Evolutionary conservation across 2,888 invertebrate species (phyloP), one percentile per base, ranked within the genome.

Genomic region (Aporophyla nigra): DNA sequence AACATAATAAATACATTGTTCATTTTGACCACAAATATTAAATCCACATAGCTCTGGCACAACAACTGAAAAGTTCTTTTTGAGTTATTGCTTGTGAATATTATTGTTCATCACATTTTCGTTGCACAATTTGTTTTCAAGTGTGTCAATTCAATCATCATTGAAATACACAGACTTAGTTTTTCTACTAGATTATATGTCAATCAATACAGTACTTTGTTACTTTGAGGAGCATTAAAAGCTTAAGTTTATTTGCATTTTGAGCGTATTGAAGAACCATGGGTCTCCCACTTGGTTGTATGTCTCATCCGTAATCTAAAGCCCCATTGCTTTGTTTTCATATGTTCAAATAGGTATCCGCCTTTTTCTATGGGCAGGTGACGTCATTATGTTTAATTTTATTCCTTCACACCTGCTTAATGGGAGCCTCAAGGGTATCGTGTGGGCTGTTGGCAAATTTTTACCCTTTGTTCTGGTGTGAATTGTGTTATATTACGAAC

Each of bases 381-480:
- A 73, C 46, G 67, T 70, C 70, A 85, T 82, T 82, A 73, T 53
- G 67, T 63, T 68, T 73, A 85, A 77, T 77, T 71, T 71, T 85
- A 83, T 85, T 85, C 78, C 73, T 76, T 82, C 49, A 63, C 59
- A 73, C 86, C 86, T 77, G 43, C 70, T 54, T 71, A 73, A 85
- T 65, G 72, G 49, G 19, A 14, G 5, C 51, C 59, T 33, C 21
- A 27, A 53, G 66, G 69, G 63, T 53, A 43, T 54, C 56, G 54
- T 56, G 68, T 63, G 51, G 49, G 19, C 40, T 46, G 53, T 59
- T 43, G n/a, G 40, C 59, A 59, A 54, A 43, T 69, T 76, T 58
- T 58, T 58, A 12, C 43, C 53, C 51, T 61, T 51, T 69, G 27
- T 56, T 33, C 16, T 61, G 51, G 59, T 58, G 80, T 67, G 58